Evolutionary conservation across 2,888 invertebrate genomes (phyloP).

Genomic region (Hoplodrina blanda): DNA sequence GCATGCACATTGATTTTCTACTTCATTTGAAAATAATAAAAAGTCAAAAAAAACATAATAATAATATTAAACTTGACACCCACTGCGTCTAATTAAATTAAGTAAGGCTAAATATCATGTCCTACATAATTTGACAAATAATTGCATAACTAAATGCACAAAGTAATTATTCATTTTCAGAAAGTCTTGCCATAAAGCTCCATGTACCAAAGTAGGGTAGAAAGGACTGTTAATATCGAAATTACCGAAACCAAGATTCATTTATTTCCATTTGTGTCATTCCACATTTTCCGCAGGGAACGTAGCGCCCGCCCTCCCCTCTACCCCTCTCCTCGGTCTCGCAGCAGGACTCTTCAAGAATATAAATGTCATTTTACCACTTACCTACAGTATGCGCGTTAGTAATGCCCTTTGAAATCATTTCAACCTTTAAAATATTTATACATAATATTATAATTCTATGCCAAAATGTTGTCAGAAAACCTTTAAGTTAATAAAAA

Average conservation of each 20-base stretch:
- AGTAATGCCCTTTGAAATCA: conserved; percentile 54
- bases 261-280: conserved; percentile 77
- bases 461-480: conserved; percentile 8
- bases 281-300: conserved; percentile 65
- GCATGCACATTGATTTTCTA: no score
- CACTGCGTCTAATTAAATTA: no score
- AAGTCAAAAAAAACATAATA: no score
- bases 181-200: conserved; percentile 14
- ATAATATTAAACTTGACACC: no score
- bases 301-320: conserved; percentile 55
- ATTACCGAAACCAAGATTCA: conserved; percentile 68
- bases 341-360: conserved; percentile 66
- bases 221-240: conserved; percentile 57
- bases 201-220: conserved; percentile 12
- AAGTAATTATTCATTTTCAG: conserved; percentile 25
- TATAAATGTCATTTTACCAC: conserved; percentile 72
- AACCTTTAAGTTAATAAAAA: conserved; percentile 21
- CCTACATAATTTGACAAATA: background rate
- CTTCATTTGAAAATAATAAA: no score
- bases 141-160: conserved; percentile 6
- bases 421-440: conserved; percentile 33
- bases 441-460: conserved; percentile 26
- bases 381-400: conserved; percentile 59
- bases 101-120: background rate
- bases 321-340: conserved; percentile 38